These are phyloP conservation scores for Beaufortia kweichowensis DNA, from an alignment of 2,113 vertebrate species.

Conservation along the genomic window DNA sequence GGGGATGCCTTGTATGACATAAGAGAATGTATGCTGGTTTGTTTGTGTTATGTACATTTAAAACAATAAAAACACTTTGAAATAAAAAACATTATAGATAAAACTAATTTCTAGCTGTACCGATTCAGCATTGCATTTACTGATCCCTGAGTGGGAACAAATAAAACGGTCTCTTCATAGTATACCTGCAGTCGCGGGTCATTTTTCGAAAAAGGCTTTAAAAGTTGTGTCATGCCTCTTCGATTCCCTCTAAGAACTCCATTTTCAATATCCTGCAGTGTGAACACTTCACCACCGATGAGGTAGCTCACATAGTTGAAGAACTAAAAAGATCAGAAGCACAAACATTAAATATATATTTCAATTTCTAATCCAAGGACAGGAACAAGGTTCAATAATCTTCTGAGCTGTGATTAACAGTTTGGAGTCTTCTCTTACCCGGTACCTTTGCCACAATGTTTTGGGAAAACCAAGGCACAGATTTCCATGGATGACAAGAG, in stretches of 20 bases:
- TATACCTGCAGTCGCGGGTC: conserved; percentile 76
- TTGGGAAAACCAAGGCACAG: conserved; percentile 72
- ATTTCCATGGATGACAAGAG: conserved; percentile 77
- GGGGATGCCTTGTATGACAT: too few species aligned
- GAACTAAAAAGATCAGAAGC: conserved; percentile 67
- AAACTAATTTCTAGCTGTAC: too few species aligned
- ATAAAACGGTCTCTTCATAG: too few species aligned
- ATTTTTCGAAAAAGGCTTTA: conserved; percentile 75
- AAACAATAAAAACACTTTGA: too few species aligned
- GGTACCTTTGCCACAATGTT: conserved; percentile 79
- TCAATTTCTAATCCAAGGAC: background rate
- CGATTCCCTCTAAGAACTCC: conserved; percentile 78
- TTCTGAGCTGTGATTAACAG: background rate
- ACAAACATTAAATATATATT: background rate
- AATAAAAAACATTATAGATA: too few species aligned
- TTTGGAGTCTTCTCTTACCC: conserved; percentile 61
- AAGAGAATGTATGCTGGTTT: too few species aligned
- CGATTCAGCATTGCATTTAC: too few species aligned
- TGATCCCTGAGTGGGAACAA: background rate
- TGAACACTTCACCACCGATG: conserved; percentile 80
- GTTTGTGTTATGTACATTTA: too few species aligned
- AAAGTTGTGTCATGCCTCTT: conserved; percentile 75
- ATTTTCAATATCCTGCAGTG: conserved; percentile 80
- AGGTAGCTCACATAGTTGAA: conserved; percentile 82
- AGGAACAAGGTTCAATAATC: background rate